Evolutionary conservation across 2,113 vertebrate genomes (phyloP).

Genomic region (Microcebus griseorufus): DNA sequence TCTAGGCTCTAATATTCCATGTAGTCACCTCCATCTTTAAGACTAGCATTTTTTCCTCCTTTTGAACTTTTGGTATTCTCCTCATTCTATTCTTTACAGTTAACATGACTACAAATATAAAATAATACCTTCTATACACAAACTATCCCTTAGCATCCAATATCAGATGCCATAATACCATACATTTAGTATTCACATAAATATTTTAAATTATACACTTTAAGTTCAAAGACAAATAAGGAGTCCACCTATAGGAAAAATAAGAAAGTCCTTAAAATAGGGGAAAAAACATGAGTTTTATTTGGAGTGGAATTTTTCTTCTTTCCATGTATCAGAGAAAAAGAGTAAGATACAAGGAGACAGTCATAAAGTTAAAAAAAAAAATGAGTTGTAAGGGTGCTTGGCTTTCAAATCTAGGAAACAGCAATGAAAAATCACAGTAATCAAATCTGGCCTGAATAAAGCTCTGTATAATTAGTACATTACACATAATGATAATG

Average conservation of each 20-base stretch:
- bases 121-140: neutral
- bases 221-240: constrained; percentile 38
- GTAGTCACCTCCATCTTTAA: neutral
- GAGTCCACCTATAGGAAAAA: neutral
- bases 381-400: constrained; percentile 56
- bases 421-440: constrained; percentile 60
- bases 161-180: neutral
- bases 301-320: neutral
- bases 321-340: neutral
- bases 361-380: constrained; percentile 40
- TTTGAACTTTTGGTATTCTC: neutral
- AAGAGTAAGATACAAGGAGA: constrained; percentile 44
- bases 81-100: neutral
- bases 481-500: constrained; percentile 74
- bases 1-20: neutral
- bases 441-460: constrained; percentile 64
- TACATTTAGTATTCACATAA: neutral
- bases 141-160: neutral
- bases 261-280: neutral
- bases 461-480: constrained; percentile 63
- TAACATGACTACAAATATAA: neutral
- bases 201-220: neutral
- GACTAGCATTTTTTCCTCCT: neutral
- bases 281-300: neutral
- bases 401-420: constrained; percentile 68